A percentile compares a stretch with the other conserved stretches of the same genome.
Conservation (phyloP, 2,888 invertebrate species). For the Sinelater perroti region DNA sequence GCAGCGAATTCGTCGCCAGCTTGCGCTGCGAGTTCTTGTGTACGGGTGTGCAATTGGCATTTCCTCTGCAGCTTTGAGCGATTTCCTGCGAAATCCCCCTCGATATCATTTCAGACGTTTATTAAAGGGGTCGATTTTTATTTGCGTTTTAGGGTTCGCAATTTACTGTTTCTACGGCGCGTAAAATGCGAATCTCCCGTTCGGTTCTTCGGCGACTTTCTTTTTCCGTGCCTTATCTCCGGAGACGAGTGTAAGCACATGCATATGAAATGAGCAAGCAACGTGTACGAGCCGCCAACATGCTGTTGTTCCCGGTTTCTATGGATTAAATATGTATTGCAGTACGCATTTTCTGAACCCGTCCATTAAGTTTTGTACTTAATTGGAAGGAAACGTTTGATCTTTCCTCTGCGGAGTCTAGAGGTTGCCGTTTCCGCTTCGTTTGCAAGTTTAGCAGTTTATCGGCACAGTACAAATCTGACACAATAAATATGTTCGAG, state of each 20-base stretch:
- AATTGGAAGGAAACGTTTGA: no score
- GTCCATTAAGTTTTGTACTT: no score
- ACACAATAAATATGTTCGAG: slow-evolving; percentile 18
- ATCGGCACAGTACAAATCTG: slow-evolving; percentile 12
- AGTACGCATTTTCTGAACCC: no score
- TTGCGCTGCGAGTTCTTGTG: slow-evolving; percentile 12
- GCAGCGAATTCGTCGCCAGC: slow-evolving; percentile 1
- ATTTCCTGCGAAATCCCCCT: slow-evolving; percentile 3
- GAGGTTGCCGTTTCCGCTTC: slow-evolving; percentile 3
- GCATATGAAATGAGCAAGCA: no score
- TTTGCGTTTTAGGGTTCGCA: not conserved
- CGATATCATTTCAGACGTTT: not conserved
- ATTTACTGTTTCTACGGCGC: slow-evolving; percentile 1
- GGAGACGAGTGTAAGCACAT: no score
- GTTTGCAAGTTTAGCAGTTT: slow-evolving; percentile 5
- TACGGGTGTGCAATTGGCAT: slow-evolving; percentile 14
- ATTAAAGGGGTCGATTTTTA: slow-evolving; percentile 5
- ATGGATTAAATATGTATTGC: no score
- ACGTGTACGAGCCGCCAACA: no score
- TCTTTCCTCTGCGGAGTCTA: no score
- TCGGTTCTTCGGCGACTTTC: no score
- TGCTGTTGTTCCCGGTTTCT: no score
- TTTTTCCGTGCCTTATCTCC: no score
- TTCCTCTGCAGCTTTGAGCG: slow-evolving; percentile 5
- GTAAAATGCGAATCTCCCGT: no score